phyloP scores from a whole-genome alignment of 1,140 invertebrate genomes.

The Trichomalopsis sarcophagae region DNA sequence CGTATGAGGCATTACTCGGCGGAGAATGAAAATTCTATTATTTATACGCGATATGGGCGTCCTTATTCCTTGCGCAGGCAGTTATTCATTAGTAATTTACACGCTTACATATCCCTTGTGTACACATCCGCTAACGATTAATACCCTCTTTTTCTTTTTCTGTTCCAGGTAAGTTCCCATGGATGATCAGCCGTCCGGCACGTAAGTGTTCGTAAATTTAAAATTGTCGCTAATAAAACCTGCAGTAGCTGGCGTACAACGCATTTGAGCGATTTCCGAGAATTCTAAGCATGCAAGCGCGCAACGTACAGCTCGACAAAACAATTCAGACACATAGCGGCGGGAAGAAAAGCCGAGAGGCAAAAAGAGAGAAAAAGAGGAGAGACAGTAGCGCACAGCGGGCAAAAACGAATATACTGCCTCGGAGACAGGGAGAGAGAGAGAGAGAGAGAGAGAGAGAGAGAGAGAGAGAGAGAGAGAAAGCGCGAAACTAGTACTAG shows the following conservation, averaged over 20 bases:
- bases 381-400: background rate
- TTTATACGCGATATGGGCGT: background rate
- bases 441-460: too few relatives aligned
- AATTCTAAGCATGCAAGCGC: background rate
- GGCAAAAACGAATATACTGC: slow-evolving; percentile 1
- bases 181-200: background rate
- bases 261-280: background rate
- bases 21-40: background rate
- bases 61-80: background rate
- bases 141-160: background rate
- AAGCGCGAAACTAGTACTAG: background rate
- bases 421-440: background rate
- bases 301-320: background rate
- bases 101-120: too few relatives aligned
- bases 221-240: background rate
- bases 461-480: too few relatives aligned
- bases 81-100: background rate
- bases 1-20: background rate
- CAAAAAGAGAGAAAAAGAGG: background rate
- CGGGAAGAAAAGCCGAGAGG: background rate
- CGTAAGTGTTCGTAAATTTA: background rate
- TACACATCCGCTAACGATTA: background rate
- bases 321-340: background rate
- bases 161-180: background rate
- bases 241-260: too few relatives aligned